Conservation (phyloP, 1,140 invertebrate genomes). For the Lordiphosa clarofinis region DNA sequence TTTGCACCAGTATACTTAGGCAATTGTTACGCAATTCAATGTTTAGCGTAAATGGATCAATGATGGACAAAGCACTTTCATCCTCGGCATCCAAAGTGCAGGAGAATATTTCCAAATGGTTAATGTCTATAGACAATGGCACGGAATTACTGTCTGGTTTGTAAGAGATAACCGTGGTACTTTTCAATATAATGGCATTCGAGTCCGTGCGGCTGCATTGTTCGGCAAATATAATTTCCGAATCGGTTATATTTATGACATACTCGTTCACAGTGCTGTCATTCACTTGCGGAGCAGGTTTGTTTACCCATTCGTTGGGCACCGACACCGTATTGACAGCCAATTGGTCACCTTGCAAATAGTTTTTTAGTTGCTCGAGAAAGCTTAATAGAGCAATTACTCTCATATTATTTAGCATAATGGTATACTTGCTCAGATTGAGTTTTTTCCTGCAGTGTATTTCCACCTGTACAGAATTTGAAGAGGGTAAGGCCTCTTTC, state of each 20-base stretch:
- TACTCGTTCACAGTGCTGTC: slow-evolving; percentile 82
- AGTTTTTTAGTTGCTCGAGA: slow-evolving; percentile 92
- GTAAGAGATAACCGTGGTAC: slow-evolving; percentile 92
- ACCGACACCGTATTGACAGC: slow-evolving; percentile 16
- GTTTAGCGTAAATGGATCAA: slow-evolving; percentile 93
- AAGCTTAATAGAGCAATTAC: slow-evolving; percentile 96
- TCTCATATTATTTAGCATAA: slow-evolving; percentile 97
- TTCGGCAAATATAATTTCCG: slow-evolving; percentile 96
- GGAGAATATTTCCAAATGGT: slow-evolving; percentile 95
- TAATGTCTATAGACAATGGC: slow-evolving; percentile 92
- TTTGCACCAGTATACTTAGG: slow-evolving; percentile 83
- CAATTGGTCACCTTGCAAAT: slow-evolving; percentile 82
- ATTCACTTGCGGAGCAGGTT: slow-evolving; percentile 12
- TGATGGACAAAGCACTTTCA: slow-evolving; percentile 96
- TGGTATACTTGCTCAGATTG: slow-evolving; percentile 90
- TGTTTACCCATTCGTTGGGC: slow-evolving; percentile 19
- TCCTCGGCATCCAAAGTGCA: slow-evolving; percentile 95
- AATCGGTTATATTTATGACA: slow-evolving; percentile 96
- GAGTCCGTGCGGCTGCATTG: slow-evolving; percentile 92
- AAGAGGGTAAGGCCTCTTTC: slow-evolving; percentile 80
- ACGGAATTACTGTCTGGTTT: slow-evolving; percentile 86
- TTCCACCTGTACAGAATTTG: slow-evolving; percentile 89
- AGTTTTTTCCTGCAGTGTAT: slow-evolving; percentile 88
- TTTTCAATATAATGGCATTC: slow-evolving; percentile 96
- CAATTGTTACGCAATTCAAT: slow-evolving; percentile 83